A percentile compares a stretch with the other conserved stretches of the same genome.
phyloP scores from a whole-genome alignment of 1,140 invertebrate genomes.

The Solenopsis invicta region DNA sequence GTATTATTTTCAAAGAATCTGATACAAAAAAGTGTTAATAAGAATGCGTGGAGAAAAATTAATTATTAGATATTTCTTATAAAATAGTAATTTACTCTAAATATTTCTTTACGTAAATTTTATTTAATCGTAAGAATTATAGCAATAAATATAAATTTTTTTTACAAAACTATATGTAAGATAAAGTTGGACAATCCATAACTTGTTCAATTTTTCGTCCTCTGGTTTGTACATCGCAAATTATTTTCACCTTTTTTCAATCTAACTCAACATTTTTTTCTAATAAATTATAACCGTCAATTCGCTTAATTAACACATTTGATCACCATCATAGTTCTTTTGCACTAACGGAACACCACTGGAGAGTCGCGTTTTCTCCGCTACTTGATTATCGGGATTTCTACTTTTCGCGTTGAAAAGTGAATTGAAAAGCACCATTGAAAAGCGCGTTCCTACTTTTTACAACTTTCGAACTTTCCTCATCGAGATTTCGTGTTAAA shows the following conservation, averaged over 20 bases:
- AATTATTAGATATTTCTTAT: background rate
- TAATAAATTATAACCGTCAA: background rate
- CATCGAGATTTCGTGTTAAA: conserved; percentile 84
- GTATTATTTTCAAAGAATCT: background rate
- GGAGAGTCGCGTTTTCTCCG: background rate
- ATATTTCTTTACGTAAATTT: background rate
- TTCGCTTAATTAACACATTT: conserved; percentile 5
- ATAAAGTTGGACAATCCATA: background rate
- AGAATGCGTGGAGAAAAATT: background rate
- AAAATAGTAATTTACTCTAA: background rate
- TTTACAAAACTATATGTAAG: background rate
- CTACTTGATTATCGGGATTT: conserved; percentile 1
- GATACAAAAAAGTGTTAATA: background rate
- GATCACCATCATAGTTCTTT: conserved; percentile 22
- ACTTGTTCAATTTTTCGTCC: background rate
- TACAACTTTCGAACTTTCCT: conserved; percentile 73
- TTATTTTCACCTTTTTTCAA: background rate
- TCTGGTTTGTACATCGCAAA: background rate
- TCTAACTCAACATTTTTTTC: background rate
- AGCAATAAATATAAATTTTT: background rate
- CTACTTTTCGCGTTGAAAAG: background rate
- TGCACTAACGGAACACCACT: conserved; percentile 41
- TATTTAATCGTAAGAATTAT: background rate
- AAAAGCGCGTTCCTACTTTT: conserved; percentile 38
- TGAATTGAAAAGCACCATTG: background rate